Evolutionary conservation across 1,140 invertebrate species (phyloP).

Genomic region (Achroia grisella): DNA sequence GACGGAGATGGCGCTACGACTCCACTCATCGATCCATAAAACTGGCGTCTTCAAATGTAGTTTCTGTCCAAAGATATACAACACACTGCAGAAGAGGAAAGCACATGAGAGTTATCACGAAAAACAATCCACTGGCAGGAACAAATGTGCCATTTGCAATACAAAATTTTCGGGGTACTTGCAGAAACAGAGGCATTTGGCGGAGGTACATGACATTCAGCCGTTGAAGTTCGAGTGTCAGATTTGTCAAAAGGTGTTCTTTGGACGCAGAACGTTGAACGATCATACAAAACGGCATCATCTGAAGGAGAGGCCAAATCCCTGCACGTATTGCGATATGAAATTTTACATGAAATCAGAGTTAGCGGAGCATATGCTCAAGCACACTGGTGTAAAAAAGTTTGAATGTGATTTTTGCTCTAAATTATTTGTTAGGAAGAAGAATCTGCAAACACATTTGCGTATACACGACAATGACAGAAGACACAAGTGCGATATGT

Average conservation of each 20-base stretch:
- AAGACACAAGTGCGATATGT: constrained; percentile 48
- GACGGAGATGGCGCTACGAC: constrained; percentile 20
- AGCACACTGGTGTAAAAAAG: constrained; percentile 78
- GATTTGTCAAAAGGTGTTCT: constrained; percentile 42
- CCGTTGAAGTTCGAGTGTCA: constrained; percentile 33
- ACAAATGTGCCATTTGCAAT: constrained; percentile 39
- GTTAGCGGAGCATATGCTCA: constrained; percentile 27
- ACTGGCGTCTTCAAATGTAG: constrained; percentile 29
- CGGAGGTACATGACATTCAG: constrained; percentile 29
- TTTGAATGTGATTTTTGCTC: constrained; percentile 66
- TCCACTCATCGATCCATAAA: constrained; percentile 37
- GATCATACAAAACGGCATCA: constrained; percentile 43
- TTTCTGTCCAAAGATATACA: constrained; percentile 35
- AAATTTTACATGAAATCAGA: constrained; percentile 25
- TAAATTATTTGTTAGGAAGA: constrained; percentile 69
- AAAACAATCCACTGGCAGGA: constrained; percentile 17
- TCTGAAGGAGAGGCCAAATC: constrained; percentile 15
- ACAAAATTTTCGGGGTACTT: constrained; percentile 33
- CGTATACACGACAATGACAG: constrained; percentile 67
- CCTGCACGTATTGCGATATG: constrained; percentile 39
- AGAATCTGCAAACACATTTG: constrained; percentile 60
- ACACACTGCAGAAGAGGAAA: constrained; percentile 30
- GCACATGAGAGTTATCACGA: constrained; percentile 36
- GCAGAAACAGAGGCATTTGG: constrained; percentile 35
- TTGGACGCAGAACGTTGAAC: constrained; percentile 26